Percentiles rank a stretch among this genome's conserved stretches.
Evolutionary conservation across 2,888 invertebrate genomes (phyloP).

Genomic region (Drosophila colorata): DNA sequence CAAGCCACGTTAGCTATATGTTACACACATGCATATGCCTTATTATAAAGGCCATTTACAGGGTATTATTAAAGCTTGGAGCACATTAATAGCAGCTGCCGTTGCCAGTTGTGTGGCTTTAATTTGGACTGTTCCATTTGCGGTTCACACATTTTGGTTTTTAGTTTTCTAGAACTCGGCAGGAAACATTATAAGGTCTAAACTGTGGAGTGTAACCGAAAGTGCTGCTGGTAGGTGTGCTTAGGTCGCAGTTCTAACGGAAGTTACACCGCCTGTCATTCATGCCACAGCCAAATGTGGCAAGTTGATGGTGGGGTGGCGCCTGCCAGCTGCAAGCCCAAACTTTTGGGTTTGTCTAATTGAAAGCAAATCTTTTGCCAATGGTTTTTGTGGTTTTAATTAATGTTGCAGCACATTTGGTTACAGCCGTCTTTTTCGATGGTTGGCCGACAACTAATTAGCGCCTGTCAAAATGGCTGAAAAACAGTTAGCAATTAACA

Average conservation of each 20-base stretch:
- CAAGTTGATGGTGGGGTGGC: slow-evolving; percentile 5
- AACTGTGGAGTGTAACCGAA: neutral
- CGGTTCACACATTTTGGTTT: slow-evolving; percentile 6
- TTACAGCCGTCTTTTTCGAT: slow-evolving; percentile 2
- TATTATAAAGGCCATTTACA: no score
- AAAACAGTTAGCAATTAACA: slow-evolving; percentile 31
- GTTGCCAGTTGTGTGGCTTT: slow-evolving; percentile 32
- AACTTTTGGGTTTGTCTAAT: slow-evolving; percentile 54
- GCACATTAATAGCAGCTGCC: slow-evolving; percentile 63
- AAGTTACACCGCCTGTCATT: neutral
- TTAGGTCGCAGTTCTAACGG: neutral
- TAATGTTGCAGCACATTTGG: slow-evolving; percentile 53
- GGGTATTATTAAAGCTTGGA: slow-evolving; percentile 35
- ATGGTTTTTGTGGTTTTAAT: slow-evolving; percentile 51
- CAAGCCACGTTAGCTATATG: no score
- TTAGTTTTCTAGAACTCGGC: no score
- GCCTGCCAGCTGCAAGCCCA: slow-evolving; percentile 7
- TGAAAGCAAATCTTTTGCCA: slow-evolving; percentile 61
- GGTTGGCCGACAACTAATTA: slow-evolving; percentile 57
- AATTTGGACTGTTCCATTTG: slow-evolving; percentile 19
- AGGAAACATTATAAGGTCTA: neutral
- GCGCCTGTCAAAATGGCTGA: slow-evolving; percentile 45
- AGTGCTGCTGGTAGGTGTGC: slow-evolving; percentile 5
- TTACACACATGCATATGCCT: no score
- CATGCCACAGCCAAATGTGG: slow-evolving; percentile 16